Evolutionary conservation across 2,797 vertebrate genomes (phyloP).

Genomic region (Naso thynnoides): DNA sequence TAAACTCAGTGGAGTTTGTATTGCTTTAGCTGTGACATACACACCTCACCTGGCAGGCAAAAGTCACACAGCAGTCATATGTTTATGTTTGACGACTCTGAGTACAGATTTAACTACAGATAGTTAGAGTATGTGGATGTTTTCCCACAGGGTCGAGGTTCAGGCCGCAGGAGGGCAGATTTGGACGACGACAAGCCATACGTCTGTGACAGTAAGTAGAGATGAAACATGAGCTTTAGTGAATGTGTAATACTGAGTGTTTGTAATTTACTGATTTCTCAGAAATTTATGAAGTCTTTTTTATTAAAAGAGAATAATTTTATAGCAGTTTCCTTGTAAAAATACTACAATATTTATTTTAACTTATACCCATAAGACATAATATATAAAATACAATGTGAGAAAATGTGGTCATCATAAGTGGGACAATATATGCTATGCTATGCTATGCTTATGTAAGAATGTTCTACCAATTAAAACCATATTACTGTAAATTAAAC

Average conservation of each 20-base stretch:
- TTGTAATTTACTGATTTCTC: neutral
- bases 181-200: constrained; percentile 97
- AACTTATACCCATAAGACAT: neutral
- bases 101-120: neutral
- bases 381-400: neutral
- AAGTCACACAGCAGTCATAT: neutral
- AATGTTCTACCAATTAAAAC: too few species aligned
- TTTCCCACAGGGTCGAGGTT: constrained; percentile 90
- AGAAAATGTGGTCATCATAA: neutral
- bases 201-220: constrained; percentile 97
- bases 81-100: constrained; percentile 2
- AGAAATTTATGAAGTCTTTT: too few species aligned
- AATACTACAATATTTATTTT: neutral
- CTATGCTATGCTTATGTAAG: too few species aligned
- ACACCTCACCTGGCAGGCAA: too few species aligned
- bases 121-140: neutral
- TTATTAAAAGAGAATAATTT: neutral
- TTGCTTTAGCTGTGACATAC: neutral
- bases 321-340: neutral
- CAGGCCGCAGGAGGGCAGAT: constrained; percentile 92
- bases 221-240: neutral
- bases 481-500: too few species aligned
- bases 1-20: neutral
- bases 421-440: neutral
- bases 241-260: neutral